Base-by-base conservation (phyloP, 2,888 invertebrate species). In the Pachymerium ferrugineum region DNA sequence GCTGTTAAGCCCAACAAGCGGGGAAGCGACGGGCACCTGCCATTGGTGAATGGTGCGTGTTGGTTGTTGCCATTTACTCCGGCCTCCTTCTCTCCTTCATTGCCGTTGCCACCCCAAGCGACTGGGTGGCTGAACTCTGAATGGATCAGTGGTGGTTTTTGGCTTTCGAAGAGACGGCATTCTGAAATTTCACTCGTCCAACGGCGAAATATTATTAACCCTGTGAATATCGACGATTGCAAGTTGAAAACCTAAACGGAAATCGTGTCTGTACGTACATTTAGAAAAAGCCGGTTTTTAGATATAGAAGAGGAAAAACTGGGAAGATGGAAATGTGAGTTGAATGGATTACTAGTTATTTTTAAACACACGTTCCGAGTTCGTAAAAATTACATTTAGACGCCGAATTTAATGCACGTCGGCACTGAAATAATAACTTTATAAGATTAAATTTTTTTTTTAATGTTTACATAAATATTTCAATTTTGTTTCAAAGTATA, bases 31-130 rank as follows among this genome's bases (percentile, higher is more conserved):
- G 47, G 47, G 47, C 47, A 47, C 19, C 47, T 47, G 47, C 47
- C 47, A 47, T 47, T 47, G 47, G 47, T 47, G 47, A 47, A 47
- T 47, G 47, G 47, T 47, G 47, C 19, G 47, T 14, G 47, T 47
- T 16, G 47, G 47, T 47, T 47, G 47, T 47, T 16, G 19, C 47
- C 3, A 19, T 47, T 47, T 22, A 16, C 47, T 47, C 19, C 14
- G 16, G 10, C 22, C 47, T 8, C 19, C 8, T 47, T 47, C 19
- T 47, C 19, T n/a, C n/a, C n/a, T n/a, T n/a, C 19, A 38, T 6
- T 38, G 38, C 38, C 38, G 38, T 38, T 38, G 38, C 38, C 38
- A 38, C 38, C 38, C 38, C 38, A n/a, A 38, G 38, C 38, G 38
- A n/a, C n/a, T 38, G 38, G 38, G 38, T 38, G 38, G 38, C 38